Evolutionary conservation across 2,888 invertebrate genomes (phyloP), one percentile per base, ranked within the genome.

Genomic region (Plutella xylostella): DNA sequence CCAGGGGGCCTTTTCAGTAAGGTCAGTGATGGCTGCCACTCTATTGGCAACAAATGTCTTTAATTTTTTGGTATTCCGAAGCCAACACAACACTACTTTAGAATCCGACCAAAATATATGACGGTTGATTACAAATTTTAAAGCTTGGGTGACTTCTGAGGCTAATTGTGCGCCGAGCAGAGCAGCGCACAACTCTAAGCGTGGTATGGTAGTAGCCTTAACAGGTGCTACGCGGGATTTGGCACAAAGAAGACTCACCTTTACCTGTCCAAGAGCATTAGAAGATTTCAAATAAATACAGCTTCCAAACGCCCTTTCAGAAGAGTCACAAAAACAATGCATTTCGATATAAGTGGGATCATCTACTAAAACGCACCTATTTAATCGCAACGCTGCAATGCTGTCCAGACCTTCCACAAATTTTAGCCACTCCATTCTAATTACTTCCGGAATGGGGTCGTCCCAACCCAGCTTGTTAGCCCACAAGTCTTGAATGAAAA

Each of bases 131-230:
- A 4, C 5, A 22, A 3, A 12, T 12, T 37, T 14, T 2, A 43
- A 19, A 2, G 37, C 22, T n/a, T 25, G 11, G 12, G 18, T 18
- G 12, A 43, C 35, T 14, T 25, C 35, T 6, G 22, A 1, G 1
- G 11, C 17, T 6, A 43, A 14, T 6, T 20, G 15, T 25, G 43
- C 35, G 18, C 17, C 43, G 9, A 42, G 14, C 12, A 42, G 21
- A 17, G 42, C 42, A n/a, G 34, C 42, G 17, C 42, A 42, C 14
- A 42, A 22, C 21, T 42, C 42, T n/a, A 42, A 28, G 6, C 42
- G 19, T 6, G 42, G 42, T 33, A 42, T 42, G 14, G 42, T 42
- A 5, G 21, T 42, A 7, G 38, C 3, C 4, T 17, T 21, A 1
- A 38, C 2, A 14, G 38, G 38, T 20, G 38, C 38, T 1, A 38